Conservation (phyloP, 2,797 vertebrate genomes). For the Kryptolebias ocellatus region DNA sequence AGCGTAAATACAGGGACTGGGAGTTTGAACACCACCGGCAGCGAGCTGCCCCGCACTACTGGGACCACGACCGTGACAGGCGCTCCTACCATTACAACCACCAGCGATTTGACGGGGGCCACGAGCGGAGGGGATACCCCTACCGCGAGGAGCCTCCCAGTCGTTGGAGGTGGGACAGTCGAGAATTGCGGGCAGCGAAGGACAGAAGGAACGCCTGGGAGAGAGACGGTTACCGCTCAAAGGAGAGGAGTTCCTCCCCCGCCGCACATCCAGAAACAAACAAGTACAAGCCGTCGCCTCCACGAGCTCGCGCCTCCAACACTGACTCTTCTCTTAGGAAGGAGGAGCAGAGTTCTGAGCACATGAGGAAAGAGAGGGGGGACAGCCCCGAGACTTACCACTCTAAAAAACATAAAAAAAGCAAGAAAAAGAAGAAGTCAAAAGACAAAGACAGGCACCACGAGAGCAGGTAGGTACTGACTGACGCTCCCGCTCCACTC, state of each 20-base stretch:
- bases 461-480: constrained; percentile 70
- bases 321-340: constrained; percentile 19
- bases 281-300: constrained; percentile 47
- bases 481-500: not conserved
- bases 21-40: constrained; percentile 68
- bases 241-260: constrained; percentile 40
- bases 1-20: constrained; percentile 59
- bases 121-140: constrained; percentile 69
- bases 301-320: constrained; percentile 8
- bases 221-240: constrained; percentile 62
- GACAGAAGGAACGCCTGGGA: constrained; percentile 49
- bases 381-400: constrained; percentile 66
- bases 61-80: constrained; percentile 65
- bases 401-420: constrained; percentile 89
- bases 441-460: constrained; percentile 87
- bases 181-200: constrained; percentile 45
- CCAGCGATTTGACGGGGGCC: constrained; percentile 63
- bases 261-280: constrained; percentile 40
- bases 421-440: constrained; percentile 93
- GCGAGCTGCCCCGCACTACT: constrained; percentile 44
- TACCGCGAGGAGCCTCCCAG: constrained; percentile 66
- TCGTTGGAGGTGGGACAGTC: constrained; percentile 60
- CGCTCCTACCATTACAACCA: constrained; percentile 59
- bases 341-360: constrained; percentile 44
- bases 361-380: constrained; percentile 55